Evolutionary conservation across 2,888 invertebrate species (phyloP), one percentile per base, ranked within the genome.

Genomic region (Orthonychiurus folsomi): DNA sequence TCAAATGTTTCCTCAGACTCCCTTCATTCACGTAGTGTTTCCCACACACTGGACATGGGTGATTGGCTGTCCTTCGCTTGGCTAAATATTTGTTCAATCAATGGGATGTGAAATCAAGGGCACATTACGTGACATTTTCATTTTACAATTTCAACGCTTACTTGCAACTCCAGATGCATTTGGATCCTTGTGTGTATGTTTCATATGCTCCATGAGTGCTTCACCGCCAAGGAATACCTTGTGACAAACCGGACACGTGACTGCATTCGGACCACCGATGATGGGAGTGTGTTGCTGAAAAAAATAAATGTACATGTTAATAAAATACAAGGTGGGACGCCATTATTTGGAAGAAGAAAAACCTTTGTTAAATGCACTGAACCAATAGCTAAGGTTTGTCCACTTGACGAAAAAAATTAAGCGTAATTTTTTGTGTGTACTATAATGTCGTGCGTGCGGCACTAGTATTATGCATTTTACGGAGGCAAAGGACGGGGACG

Each of bases 1-100:
- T 91, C 75, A 93, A 83, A 79, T 93, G 93, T 79, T 93, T 93
- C 76, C 93, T 84, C 75, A 93, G 80, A 71, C 91, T 91, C 67
- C 93, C 92, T 79, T 93, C 93, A 80, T 93, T 93, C 73, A 93
- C 93, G 80, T 93, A 93, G 79, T 93, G 92, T 80, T 93, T 93
- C 73, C 93, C 93, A 79, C 93, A 93, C 54, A 93, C 89, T 24
- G 93, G 93, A 77, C 93, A 93, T 60, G 93, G 92, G 78, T 93
- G 93, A 80, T 93, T 93, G 74, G 93, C 92, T 74, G 91, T 90
- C 80, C 92, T 84, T 80, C 93, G 86, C 82, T 93, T 93, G 79
- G 91, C 91, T 86, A 89, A 84, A 83, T 88, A 89, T n/a, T 81
- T 85, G 86, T n/a, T n/a, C n/a, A n/a, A n/a, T n/a, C n/a, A n/a